Evolutionary conservation across 2,113 vertebrate genomes (phyloP).

Genomic region (Talpa occidentalis): DNA sequence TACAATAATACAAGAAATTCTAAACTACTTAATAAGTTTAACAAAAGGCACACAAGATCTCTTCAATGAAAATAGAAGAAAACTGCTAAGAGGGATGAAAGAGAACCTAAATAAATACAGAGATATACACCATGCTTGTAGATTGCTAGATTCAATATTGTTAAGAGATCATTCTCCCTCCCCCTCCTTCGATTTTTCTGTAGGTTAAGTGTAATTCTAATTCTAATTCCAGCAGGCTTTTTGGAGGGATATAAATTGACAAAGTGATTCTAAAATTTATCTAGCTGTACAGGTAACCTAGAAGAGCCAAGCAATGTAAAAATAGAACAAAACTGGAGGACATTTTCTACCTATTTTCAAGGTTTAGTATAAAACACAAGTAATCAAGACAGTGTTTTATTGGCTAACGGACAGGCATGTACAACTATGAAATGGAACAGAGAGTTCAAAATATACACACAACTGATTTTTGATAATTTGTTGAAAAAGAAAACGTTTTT

Average conservation of each 20-base stretch:
- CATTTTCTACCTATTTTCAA: background rate
- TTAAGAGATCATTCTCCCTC: background rate
- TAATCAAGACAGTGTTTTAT: background rate
- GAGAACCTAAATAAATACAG: background rate
- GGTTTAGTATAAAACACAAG: background rate
- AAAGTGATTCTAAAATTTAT: background rate
- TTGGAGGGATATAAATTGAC: background rate
- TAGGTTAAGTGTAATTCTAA: background rate
- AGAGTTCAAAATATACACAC: background rate
- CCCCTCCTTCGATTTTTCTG: background rate
- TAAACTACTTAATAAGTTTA: background rate
- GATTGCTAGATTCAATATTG: background rate
- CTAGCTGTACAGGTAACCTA: background rate
- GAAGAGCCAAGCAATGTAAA: background rate
- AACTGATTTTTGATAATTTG: background rate
- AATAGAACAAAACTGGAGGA: background rate
- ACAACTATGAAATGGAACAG: background rate
- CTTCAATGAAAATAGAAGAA: conserved; percentile 33
- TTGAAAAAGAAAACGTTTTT: background rate
- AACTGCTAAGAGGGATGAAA: background rate
- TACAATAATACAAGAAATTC: background rate
- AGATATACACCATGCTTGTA: background rate
- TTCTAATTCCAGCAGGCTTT: background rate
- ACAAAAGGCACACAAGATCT: background rate
- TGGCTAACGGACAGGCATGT: background rate